Percentiles rank a stretch among this genome's conserved stretches.
Evolutionary conservation across 2,888 invertebrate species (phyloP).

Genomic region (Trachelus stipa): DNA sequence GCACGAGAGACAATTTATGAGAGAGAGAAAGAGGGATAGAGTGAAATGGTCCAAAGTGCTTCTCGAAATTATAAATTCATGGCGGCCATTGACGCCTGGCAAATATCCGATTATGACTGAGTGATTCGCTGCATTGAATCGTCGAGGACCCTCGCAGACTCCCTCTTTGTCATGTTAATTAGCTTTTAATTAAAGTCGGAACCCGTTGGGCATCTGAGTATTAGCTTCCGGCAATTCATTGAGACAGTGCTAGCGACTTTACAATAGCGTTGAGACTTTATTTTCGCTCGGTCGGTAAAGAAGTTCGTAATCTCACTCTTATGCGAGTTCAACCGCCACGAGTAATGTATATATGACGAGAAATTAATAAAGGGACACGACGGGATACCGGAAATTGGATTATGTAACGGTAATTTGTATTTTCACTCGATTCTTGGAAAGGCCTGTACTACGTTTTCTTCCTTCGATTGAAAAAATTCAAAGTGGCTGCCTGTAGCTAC

Average conservation of each 20-base stretch:
- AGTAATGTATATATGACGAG: neutral
- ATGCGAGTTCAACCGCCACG: neutral
- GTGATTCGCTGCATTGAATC: constrained; percentile 30
- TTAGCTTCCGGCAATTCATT: constrained; percentile 33
- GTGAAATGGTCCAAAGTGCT: neutral
- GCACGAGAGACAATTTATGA: neutral
- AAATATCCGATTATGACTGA: constrained; percentile 4
- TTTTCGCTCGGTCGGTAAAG: neutral
- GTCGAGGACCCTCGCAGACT: constrained; percentile 36
- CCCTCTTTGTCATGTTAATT: constrained; percentile 57
- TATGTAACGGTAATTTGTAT: neutral
- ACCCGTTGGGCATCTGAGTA: constrained; percentile 33
- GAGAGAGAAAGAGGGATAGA: neutral
- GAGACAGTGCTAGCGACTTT: neutral
- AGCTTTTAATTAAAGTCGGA: constrained; percentile 54
- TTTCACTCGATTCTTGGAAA: neutral
- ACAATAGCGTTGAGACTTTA: neutral
- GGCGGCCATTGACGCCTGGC: neutral
- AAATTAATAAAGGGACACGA: neutral
- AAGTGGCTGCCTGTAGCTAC: neutral
- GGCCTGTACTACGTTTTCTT: neutral
- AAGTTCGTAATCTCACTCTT: neutral
- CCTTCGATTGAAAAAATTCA: neutral
- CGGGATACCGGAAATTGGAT: neutral
- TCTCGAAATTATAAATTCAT: neutral